Evolutionary conservation across 2,888 invertebrate genomes (phyloP), one percentile per base, ranked within the genome.

Genomic region (Glaucopsyche alexis): DNA sequence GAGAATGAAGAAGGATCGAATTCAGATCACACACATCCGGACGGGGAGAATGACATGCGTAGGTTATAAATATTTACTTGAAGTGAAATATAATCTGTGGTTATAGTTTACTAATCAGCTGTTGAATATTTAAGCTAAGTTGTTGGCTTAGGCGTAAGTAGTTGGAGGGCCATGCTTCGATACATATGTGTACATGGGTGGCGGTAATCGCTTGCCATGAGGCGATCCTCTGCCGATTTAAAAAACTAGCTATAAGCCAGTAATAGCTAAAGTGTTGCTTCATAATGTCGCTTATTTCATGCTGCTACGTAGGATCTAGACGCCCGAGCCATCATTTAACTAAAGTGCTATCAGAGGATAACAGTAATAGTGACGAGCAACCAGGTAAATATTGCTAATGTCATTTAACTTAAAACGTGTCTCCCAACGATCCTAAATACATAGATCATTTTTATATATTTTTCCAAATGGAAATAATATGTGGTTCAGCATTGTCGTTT

Each of bases 261-360:
- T 60, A 60, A 64, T 64, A 42, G 66, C 64, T 64, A 72, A 71
- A 64, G 40, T 74, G 42, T 78, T 78, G 85, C 83, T 83, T 82
- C 78, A 77, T 80, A 67, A 66, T 29, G 64, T 38, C 81, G 86
- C 85, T 84, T 81, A 83, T 87, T 88, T 80, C 88, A 89, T 80
- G 90, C 90, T 85, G 90, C 89, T 77, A 80, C 80, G 74, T 89
- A 91, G 91, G 87, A 88, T 83, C 87, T 87, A 91, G 94, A 81
- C 85, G 93, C 79, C 86, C 93, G 78, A 91, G 92, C 80, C 92
- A 90, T 76, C 91, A 93, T 85, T 87, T 94, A 81, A 89, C 94
- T 78, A 95, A 95, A 87, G 93, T 94, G 78, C 94, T 94, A 75
- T 95, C 95, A 0, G 95, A 95, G 81, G 95, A 95, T 78, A 95